Base-by-base conservation (phyloP, 2,113 vertebrate species). In the Podarcis cretensis region DNA sequence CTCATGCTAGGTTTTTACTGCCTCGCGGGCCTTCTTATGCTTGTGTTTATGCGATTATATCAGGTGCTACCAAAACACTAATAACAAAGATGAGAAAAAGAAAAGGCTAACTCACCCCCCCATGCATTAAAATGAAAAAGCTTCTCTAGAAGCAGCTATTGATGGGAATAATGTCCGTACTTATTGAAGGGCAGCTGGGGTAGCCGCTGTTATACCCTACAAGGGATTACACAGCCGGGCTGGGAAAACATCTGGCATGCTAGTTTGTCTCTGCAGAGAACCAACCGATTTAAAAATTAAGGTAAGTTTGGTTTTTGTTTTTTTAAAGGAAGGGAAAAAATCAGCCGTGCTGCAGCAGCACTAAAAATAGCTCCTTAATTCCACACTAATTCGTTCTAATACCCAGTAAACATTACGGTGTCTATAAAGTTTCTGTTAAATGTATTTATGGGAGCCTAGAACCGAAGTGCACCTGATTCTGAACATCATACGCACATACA, bases 171-270 rank as follows among this genome's bases (percentile, higher is more conserved):
- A 7, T 43, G 40, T 73, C 6, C 5, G 9, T 20, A 12, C 6
- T 2, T 92, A 90, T 90, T 71, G 68, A 89, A 86, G 68, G 0
- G 0, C 0, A 66, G n/a, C 74, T 93, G 88, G 85, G 81, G 30
- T 86, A 83, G 86, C 35, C 76, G 80, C 20, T 76, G 20, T 84
- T 83, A 87, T 0, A 0, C 30, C 81, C 88, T 0, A 0, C 6
- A 54, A 86, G 48, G 21, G 87, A 87, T 90, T 35, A 48, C 1
- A 14, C 4, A 3, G 21, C 85, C 83, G 80, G 83, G 80, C 35
- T 83, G 32, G 74, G 43, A 83, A 57, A 78, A 90, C 75, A 90
- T 90, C 84, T 86, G 73, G 84, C 74, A 82, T 57, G 71, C 40
- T 87, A 80, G 80, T 43, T 84, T 78, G 1, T 0, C 82, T 84